Evolutionary conservation across 2,113 vertebrate genomes (phyloP).

Genomic region (Acanthisitta chloris): DNA sequence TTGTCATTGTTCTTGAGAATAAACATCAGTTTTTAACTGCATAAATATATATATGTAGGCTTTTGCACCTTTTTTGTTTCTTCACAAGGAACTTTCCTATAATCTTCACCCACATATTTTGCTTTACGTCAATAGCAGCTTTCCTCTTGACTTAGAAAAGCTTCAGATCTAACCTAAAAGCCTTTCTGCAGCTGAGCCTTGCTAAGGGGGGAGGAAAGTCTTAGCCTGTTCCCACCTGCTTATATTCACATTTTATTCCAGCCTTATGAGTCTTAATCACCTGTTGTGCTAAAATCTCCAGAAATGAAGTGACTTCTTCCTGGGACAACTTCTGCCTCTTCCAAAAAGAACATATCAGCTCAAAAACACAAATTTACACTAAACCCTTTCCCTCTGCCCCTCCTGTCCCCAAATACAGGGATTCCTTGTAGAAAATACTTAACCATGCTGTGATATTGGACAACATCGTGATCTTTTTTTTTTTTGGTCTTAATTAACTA

Average conservation of each 20-base stretch:
- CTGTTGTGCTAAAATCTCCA: neutral
- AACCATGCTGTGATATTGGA: neutral
- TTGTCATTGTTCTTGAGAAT: neutral
- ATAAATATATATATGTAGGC: neutral
- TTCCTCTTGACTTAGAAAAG: slow-evolving; percentile 1
- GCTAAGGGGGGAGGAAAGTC: neutral
- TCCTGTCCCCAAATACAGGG: rapidly evolving
- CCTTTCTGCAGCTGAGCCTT: neutral
- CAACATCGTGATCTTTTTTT: too few relatives aligned
- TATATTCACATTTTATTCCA: neutral
- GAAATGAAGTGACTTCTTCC: neutral
- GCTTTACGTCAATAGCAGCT: neutral
- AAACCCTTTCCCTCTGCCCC: neutral
- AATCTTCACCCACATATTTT: neutral
- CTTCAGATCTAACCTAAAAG: slow-evolving; percentile 29
- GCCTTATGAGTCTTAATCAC: neutral
- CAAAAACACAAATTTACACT: neutral
- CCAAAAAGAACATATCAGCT: neutral
- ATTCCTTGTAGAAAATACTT: neutral
- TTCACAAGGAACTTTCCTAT: neutral
- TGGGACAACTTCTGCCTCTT: neutral
- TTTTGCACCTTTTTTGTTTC: neutral
- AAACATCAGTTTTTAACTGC: neutral
- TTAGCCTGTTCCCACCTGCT: neutral
- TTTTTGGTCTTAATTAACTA: neutral